These are phyloP conservation scores for Aplidium turbinatum DNA, from an alignment of 23 tunicate genomes.

Conservation along the genomic window DNA sequence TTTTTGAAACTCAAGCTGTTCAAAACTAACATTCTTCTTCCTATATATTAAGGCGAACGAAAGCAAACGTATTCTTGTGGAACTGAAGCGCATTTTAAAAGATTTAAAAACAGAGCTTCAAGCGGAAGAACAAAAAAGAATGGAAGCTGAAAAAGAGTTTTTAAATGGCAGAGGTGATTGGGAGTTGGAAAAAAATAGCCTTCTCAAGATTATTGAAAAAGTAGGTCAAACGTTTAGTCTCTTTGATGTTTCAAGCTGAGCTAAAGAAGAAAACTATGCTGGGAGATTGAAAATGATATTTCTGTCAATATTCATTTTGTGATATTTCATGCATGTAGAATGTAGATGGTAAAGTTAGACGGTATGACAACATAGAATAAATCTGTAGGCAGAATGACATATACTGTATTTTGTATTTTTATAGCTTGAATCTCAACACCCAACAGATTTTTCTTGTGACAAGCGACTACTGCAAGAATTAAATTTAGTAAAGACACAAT, in stretches of 20 bases:
- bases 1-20: too few species aligned
- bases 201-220: slow-evolving; percentile 34
- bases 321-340: too few species aligned
- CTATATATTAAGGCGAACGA: slow-evolving; percentile 56
- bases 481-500: slow-evolving; percentile 4
- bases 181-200: slow-evolving; percentile 53
- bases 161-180: slow-evolving; percentile 37
- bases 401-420: too few species aligned
- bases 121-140: slow-evolving; percentile 62
- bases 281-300: too few species aligned
- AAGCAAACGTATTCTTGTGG: slow-evolving; percentile 65
- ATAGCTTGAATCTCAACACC: slow-evolving; percentile 14
- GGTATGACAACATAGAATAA: neutral
- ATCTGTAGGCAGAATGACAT: too few species aligned
- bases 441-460: neutral
- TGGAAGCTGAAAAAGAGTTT: slow-evolving; percentile 39
- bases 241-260: too few species aligned
- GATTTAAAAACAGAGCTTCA: slow-evolving; percentile 58
- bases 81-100: slow-evolving; percentile 63
- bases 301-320: too few species aligned
- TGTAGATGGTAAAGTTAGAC: neutral
- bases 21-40: too few species aligned
- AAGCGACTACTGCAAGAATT: slow-evolving; percentile 6
- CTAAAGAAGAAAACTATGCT: too few species aligned
- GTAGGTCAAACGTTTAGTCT: slow-evolving; percentile 13